Evolutionary conservation across 2,797 vertebrate species (phyloP).

Genomic region (Chelon labrosus): DNA sequence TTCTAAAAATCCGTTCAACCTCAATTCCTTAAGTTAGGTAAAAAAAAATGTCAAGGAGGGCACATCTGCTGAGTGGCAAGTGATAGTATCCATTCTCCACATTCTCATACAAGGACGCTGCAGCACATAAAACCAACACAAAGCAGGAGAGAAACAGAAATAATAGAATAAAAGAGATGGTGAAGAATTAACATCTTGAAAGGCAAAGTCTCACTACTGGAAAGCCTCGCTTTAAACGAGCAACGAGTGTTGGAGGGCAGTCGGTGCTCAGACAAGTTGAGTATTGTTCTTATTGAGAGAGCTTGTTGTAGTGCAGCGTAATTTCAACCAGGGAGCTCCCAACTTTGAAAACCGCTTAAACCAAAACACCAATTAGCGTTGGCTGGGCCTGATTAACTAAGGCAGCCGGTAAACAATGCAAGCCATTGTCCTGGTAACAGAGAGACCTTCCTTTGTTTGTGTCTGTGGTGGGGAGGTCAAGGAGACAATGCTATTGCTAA

Average conservation of each 20-base stretch:
- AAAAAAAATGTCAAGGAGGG: conserved; percentile 33
- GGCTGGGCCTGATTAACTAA: conserved; percentile 78
- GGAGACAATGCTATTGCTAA: conserved; percentile 58
- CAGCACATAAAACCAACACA: conserved; percentile 27
- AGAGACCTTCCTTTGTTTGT: conserved; percentile 74
- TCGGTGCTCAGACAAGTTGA: conserved; percentile 73
- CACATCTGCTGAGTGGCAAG: conserved; percentile 15
- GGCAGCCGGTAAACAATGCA: conserved; percentile 78
- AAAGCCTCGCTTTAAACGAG: conserved; percentile 64
- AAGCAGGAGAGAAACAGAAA: conserved; percentile 30
- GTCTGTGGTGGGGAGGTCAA: conserved; percentile 64
- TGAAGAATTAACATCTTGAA: conserved; percentile 33
- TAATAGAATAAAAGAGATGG: conserved; percentile 28
- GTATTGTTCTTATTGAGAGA: conserved; percentile 78
- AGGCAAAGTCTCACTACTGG: conserved; percentile 47
- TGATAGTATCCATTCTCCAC: conserved; percentile 35
- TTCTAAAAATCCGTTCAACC: background rate
- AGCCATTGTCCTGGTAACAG: conserved; percentile 75
- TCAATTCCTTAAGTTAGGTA: conserved; percentile 15
- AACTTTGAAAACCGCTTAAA: conserved; percentile 90
- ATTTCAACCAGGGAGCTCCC: conserved; percentile 76
- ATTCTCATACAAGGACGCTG: conserved; percentile 21
- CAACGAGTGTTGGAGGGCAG: conserved; percentile 56
- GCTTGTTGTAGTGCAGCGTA: conserved; percentile 68
- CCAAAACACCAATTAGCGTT: conserved; percentile 89